Evolutionary conservation across 2,797 vertebrate genomes (phyloP).

Genomic region (Danio tinwini): DNA sequence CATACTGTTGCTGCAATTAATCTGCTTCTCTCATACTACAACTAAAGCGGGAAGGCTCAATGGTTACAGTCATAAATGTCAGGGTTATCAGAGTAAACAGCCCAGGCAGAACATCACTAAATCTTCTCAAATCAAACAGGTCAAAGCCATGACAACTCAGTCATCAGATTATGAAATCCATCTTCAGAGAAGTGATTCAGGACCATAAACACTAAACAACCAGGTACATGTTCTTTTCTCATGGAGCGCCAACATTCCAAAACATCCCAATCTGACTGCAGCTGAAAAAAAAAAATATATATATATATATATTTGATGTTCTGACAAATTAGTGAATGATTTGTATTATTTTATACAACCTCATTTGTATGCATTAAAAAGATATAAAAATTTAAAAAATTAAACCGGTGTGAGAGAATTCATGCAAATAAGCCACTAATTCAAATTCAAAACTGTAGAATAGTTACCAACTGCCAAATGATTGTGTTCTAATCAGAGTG

Average conservation of each 20-base stretch:
- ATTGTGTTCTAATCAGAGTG: too few relatives aligned
- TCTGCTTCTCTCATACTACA: background rate
- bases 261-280: too few relatives aligned
- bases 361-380: too few relatives aligned
- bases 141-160: background rate
- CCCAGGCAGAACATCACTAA: slow-evolving; percentile 6
- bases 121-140: slow-evolving; percentile 13
- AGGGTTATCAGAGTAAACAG: slow-evolving; percentile 37
- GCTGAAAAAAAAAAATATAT: too few relatives aligned
- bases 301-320: too few relatives aligned
- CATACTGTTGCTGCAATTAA: background rate
- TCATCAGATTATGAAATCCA: background rate
- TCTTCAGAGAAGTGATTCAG: background rate
- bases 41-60: background rate
- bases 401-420: too few relatives aligned
- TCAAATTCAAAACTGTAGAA: too few relatives aligned
- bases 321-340: too few relatives aligned
- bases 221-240: slow-evolving; percentile 3
- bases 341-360: too few relatives aligned
- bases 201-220: background rate
- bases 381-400: too few relatives aligned
- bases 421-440: too few relatives aligned
- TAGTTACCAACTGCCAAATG: too few relatives aligned
- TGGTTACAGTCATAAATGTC: background rate
- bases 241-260: background rate